These are phyloP conservation scores for Ooceraea biroi DNA, from an alignment of 1,140 invertebrate species.

Conservation along the genomic window DNA sequence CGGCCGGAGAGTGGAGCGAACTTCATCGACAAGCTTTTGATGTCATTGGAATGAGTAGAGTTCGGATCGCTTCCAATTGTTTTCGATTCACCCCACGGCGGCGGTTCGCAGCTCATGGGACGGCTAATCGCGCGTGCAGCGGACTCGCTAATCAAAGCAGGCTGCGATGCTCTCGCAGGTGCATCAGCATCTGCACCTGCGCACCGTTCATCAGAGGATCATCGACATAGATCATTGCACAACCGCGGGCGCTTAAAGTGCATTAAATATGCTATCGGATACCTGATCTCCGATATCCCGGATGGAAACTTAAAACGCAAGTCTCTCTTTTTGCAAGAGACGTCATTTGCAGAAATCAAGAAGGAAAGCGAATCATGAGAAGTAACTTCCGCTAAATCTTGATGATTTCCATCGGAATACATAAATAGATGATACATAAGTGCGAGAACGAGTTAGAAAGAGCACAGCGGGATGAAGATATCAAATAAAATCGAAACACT, in stretches of 20 bases:
- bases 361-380: background rate
- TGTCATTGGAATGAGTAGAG: conserved; percentile 33
- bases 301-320: background rate
- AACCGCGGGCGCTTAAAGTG: too few species aligned
- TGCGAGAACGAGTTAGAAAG: background rate
- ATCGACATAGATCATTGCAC: background rate
- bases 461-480: background rate
- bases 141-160: conserved; percentile 36
- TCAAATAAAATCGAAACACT: background rate
- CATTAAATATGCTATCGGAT: background rate
- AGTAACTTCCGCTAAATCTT: background rate
- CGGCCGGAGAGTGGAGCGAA: background rate
- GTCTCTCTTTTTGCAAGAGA: conserved; percentile 5
- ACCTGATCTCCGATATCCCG: background rate
- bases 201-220: background rate
- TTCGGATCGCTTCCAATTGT: conserved; percentile 41
- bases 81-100: conserved; percentile 32
- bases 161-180: background rate
- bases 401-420: background rate
- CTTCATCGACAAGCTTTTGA: conserved; percentile 56
- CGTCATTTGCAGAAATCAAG: background rate
- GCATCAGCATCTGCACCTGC: background rate
- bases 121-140: conserved; percentile 55
- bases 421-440: background rate
- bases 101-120: conserved; percentile 41